Conservation (phyloP, 2,113 vertebrate genomes). For the Ivindomyrus marchei region DNA sequence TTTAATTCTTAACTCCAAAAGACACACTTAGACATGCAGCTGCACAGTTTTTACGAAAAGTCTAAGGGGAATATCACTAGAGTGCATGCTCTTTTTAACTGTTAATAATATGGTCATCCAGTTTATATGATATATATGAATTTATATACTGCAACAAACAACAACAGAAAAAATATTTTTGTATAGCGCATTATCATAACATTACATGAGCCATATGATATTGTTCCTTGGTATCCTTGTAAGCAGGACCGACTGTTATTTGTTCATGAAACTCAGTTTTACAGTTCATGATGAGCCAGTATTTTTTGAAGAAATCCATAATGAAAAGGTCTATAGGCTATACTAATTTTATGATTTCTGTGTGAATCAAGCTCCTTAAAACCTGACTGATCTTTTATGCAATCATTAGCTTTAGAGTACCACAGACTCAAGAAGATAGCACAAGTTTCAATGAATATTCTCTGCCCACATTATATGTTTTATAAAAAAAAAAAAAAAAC, state of each 20-base stretch:
- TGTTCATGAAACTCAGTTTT: background rate
- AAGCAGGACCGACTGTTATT: background rate
- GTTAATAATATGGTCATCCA: background rate
- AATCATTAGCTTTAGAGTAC: background rate
- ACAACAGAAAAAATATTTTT: too few relatives aligned
- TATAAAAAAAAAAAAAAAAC: background rate
- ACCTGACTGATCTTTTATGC: background rate
- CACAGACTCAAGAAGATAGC: background rate
- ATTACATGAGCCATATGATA: background rate
- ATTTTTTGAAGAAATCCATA: conserved; percentile 40
- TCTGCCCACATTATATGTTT: background rate
- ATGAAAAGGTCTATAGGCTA: conserved; percentile 9
- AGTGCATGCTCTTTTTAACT: background rate
- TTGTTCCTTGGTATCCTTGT: background rate
- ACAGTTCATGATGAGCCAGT: conserved; percentile 30
- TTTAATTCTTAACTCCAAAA: conserved; percentile 45
- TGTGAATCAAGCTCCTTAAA: background rate
- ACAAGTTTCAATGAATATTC: background rate
- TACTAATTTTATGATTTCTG: background rate
- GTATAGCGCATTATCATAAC: too few relatives aligned
- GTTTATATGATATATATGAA: background rate
- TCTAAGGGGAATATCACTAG: background rate
- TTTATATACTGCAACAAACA: background rate
- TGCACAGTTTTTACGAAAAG: background rate
- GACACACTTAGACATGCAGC: background rate